Conservation (phyloP, 2,113 vertebrate genomes). For the Rhinolophus sinicus region DNA sequence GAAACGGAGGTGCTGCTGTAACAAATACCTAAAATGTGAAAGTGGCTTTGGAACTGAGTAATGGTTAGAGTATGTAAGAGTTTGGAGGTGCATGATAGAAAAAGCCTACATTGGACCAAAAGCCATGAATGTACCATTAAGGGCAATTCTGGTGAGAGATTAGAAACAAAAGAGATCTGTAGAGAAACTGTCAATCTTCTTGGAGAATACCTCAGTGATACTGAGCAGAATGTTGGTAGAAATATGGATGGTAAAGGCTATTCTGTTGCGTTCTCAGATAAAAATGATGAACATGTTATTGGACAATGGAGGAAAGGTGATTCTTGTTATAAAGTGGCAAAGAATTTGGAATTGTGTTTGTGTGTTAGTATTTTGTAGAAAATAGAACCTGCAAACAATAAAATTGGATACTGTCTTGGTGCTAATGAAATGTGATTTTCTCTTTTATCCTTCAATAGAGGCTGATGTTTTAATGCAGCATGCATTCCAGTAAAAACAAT, state of each 20-base stretch:
- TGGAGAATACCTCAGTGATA: neutral
- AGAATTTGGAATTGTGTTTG: neutral
- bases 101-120: neutral
- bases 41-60: neutral
- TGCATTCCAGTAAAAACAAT: constrained; percentile 28
- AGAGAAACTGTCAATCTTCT: neutral
- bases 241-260: neutral
- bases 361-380: neutral
- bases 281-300: neutral
- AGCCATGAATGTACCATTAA: neutral
- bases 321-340: neutral
- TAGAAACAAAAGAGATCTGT: neutral
- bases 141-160: neutral
- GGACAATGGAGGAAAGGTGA: neutral
- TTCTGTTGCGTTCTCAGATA: neutral
- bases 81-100: neutral
- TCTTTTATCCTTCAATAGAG: constrained; percentile 26
- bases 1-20: neutral
- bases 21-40: neutral
- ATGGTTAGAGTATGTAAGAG: neutral
- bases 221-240: neutral
- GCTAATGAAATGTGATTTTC: constrained; percentile 41
- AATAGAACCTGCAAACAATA: neutral
- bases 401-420: neutral
- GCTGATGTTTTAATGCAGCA: neutral